These are phyloP conservation scores for Sialia sialis DNA, from an alignment of 2,113 vertebrate species.

Conservation along the genomic window DNA sequence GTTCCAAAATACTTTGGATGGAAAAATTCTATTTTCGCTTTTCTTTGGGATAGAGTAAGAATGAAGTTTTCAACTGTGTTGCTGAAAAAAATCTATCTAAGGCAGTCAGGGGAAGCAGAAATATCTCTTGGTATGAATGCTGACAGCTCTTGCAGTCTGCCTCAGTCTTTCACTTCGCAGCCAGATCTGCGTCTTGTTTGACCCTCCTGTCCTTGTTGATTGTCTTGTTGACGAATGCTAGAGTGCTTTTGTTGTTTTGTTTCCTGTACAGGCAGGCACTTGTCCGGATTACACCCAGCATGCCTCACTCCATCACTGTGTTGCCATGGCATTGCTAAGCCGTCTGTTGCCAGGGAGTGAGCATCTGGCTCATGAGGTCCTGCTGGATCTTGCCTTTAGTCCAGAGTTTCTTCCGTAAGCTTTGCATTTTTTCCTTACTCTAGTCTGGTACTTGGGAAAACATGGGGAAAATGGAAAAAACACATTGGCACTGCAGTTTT, in stretches of 20 bases:
- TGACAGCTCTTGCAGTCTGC: not conserved
- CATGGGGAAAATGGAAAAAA: not conserved
- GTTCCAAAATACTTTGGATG: not conserved
- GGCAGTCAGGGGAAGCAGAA: not conserved
- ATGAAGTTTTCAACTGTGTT: not conserved
- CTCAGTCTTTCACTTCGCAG: not conserved
- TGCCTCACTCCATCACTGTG: constrained; percentile 80
- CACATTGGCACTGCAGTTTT: not conserved
- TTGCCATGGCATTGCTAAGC: constrained; percentile 83
- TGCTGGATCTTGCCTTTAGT: constrained; percentile 84
- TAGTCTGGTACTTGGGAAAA: not conserved
- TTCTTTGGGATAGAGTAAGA: not conserved
- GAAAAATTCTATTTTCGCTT: not conserved
- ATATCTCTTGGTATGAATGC: not conserved
- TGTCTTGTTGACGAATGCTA: not conserved
- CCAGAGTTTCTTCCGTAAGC: constrained; percentile 89
- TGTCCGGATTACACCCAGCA: constrained; percentile 68
- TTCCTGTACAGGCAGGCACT: constrained; percentile 73
- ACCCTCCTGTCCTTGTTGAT: not conserved
- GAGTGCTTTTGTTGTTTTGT: not conserved
- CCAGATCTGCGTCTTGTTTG: not conserved
- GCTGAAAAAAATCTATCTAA: not conserved
- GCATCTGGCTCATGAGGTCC: constrained; percentile 80
- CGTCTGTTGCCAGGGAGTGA: constrained; percentile 91
- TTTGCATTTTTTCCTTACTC: not conserved